These are phyloP conservation scores for Corythoichthys haematopterus DNA, from an alignment of 2,113 vertebrate genomes.

Conservation along the genomic window DNA sequence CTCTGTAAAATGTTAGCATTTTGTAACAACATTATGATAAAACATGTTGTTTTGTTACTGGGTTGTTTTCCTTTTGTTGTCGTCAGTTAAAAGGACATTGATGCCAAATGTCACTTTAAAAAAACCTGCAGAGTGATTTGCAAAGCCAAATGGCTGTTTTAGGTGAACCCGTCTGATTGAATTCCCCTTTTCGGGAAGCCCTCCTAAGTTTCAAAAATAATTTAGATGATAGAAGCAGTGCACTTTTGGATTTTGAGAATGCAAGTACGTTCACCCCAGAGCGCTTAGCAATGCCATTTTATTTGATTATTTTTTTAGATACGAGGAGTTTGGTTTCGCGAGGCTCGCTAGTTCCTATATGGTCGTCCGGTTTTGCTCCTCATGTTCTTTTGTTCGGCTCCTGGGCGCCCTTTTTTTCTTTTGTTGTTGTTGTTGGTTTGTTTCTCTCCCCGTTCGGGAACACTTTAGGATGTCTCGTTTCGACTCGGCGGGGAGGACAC, in stretches of 20 bases:
- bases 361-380: constrained; percentile 40
- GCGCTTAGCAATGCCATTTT: constrained; percentile 40
- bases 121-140: background rate
- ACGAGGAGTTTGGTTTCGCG: constrained; percentile 5
- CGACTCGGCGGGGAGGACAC: background rate
- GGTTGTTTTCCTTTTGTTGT: constrained; percentile 4
- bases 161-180: background rate
- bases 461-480: constrained; percentile 50
- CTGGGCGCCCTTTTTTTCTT: constrained; percentile 34
- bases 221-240: background rate
- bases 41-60: background rate
- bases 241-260: constrained; percentile 16
- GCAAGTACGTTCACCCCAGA: constrained; percentile 24
- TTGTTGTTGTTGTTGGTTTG: constrained; percentile 55
- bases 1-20: background rate
- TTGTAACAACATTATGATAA: background rate
- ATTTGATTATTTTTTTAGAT: constrained; percentile 26
- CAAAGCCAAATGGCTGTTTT: background rate
- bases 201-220: background rate
- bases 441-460: constrained; percentile 49
- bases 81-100: background rate
- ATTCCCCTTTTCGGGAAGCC: background rate
- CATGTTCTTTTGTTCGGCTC: constrained; percentile 50
- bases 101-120: background rate
- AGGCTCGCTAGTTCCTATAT: constrained; percentile 38